Conservation (phyloP, 2,888 invertebrate genomes). For the Auanema sp. region DNA sequence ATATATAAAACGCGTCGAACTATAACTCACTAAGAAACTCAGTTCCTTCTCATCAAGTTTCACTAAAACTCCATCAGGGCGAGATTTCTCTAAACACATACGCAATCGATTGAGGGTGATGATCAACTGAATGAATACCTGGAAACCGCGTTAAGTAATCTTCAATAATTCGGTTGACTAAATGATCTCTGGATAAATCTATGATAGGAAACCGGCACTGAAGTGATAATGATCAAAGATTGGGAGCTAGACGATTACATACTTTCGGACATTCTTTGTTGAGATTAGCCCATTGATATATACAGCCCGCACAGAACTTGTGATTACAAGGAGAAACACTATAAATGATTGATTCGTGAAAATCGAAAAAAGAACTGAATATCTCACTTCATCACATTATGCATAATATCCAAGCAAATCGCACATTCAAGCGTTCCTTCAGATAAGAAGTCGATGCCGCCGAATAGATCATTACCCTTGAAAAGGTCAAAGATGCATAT, state of each 20-base stretch:
- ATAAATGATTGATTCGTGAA: neutral
- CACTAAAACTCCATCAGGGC: too few relatives aligned
- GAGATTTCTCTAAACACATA: too few relatives aligned
- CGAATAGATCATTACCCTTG: neutral
- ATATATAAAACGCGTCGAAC: too few relatives aligned
- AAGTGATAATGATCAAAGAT: neutral
- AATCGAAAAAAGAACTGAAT: neutral
- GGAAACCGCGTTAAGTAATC: neutral
- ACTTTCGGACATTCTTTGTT: slow-evolving; percentile 14
- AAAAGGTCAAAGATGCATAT: neutral
- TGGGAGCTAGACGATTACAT: neutral
- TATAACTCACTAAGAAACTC: too few relatives aligned
- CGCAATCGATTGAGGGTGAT: too few relatives aligned
- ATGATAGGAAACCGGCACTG: slow-evolving; percentile 5
- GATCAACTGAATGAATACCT: neutral
- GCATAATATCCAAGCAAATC: slow-evolving; percentile 14
- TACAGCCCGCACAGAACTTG: slow-evolving; percentile 19
- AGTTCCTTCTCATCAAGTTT: too few relatives aligned
- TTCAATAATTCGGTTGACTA: slow-evolving; percentile 4
- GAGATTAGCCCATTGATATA: slow-evolving; percentile 11
- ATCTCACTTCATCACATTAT: slow-evolving; percentile 14
- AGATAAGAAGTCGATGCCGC: neutral
- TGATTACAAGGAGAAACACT: slow-evolving; percentile 15
- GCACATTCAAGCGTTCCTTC: slow-evolving; percentile 8
- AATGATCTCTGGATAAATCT: slow-evolving; percentile 4